Conservation (phyloP, 2,113 vertebrate genomes). For the Oophaga pumilio region DNA sequence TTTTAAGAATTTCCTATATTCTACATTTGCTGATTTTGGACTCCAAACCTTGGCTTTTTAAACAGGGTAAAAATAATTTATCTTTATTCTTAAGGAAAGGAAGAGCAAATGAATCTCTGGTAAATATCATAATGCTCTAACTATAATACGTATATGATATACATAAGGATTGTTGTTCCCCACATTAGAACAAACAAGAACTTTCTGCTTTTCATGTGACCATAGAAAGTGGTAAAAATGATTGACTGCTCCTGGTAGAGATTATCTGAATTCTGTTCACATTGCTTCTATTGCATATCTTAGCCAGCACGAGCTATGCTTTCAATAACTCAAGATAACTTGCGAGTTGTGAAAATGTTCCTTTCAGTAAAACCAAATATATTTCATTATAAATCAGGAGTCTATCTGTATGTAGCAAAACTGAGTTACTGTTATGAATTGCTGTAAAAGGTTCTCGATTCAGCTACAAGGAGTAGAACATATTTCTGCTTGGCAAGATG, state of each 20-base stretch:
- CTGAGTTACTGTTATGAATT: conserved; percentile 25
- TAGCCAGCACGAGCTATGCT: neutral
- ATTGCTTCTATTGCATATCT: conserved; percentile 18
- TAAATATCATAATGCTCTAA: neutral
- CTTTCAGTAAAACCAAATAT: conserved; percentile 26
- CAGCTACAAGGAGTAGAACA: conserved; percentile 18
- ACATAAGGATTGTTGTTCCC: neutral
- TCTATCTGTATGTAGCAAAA: conserved; percentile 30
- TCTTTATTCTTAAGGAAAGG: neutral
- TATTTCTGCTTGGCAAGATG: neutral
- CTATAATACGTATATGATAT: neutral
- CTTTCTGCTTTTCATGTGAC: neutral
- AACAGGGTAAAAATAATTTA: neutral
- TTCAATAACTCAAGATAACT: conserved; percentile 22
- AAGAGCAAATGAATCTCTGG: neutral
- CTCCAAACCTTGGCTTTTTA: neutral
- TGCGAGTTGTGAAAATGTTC: conserved; percentile 24
- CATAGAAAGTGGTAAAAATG: neutral
- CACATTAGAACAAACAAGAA: neutral
- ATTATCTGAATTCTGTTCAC: conserved; percentile 36
- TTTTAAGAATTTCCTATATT: conserved; percentile 3
- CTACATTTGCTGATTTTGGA: neutral
- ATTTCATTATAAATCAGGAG: conserved; percentile 38
- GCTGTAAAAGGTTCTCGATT: neutral
- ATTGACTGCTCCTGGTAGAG: neutral